These are phyloP conservation scores for Pelusios castaneus DNA, from an alignment of 2,113 vertebrate genomes.

Conservation along the genomic window DNA sequence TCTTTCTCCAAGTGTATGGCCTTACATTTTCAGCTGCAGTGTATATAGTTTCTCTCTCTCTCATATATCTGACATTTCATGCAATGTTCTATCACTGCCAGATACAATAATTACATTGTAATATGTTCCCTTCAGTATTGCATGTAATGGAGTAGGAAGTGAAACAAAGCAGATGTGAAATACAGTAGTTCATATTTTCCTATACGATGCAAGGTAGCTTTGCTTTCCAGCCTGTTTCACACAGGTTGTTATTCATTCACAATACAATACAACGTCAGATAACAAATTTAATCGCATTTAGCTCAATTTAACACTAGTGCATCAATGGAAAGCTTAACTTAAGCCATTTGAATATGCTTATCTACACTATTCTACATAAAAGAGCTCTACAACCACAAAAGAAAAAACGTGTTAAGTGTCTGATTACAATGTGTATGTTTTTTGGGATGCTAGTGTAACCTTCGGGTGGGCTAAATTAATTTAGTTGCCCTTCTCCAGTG, in stretches of 20 bases:
- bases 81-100: accelerated
- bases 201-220: background rate
- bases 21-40: background rate
- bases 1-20: accelerated
- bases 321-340: background rate
- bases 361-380: background rate
- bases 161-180: background rate
- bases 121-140: accelerated
- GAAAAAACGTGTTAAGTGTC: background rate
- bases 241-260: accelerated
- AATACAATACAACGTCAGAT: background rate
- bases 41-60: background rate
- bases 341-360: background rate
- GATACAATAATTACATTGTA: background rate
- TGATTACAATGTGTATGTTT: background rate
- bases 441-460: slow-evolving; percentile 3
- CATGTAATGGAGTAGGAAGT: background rate
- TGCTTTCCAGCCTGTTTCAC: background rate
- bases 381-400: background rate
- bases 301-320: background rate
- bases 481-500: no score
- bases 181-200: accelerated
- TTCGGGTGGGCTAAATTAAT: no score
- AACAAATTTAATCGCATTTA: background rate
- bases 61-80: background rate